Evolutionary conservation across 2,797 vertebrate genomes (phyloP).

Genomic region (Cossypha niveicapilla): DNA sequence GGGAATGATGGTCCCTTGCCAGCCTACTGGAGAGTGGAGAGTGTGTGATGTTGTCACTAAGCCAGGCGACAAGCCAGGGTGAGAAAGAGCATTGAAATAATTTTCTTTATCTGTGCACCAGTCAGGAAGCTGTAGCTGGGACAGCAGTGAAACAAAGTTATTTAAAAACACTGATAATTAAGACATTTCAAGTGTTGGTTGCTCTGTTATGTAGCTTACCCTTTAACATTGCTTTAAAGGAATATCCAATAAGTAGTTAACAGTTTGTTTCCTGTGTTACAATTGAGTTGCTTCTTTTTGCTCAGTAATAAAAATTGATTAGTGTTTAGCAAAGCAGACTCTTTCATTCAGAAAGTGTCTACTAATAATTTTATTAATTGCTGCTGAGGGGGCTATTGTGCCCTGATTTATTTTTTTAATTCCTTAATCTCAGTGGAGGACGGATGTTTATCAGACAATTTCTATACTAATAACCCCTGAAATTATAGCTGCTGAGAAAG

Average conservation of each 20-base stretch:
- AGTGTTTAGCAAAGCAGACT: neutral
- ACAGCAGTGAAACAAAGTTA: neutral
- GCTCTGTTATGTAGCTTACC: neutral
- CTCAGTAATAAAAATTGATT: neutral
- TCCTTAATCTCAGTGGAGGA: neutral
- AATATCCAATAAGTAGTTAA: neutral
- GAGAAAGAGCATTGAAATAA: neutral
- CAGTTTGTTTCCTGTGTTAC: neutral
- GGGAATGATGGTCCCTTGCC: neutral
- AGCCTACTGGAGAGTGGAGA: neutral
- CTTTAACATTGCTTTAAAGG: neutral
- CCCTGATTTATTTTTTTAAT: neutral
- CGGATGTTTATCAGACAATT: neutral
- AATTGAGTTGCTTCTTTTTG: neutral
- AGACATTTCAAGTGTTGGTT: neutral
- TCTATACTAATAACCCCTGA: rapidly evolving
- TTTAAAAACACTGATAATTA: constrained; percentile 1
- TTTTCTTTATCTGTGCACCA: neutral
- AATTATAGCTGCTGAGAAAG: neutral
- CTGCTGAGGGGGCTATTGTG: neutral
- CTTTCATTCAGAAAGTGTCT: neutral
- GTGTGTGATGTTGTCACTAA: neutral
- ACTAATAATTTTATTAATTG: neutral
- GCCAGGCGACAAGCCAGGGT: neutral
- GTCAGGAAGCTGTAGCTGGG: neutral